Evolutionary conservation across 2,797 vertebrate genomes (phyloP), one percentile per base, ranked within the genome.

Genomic region (Champsocephalus gunnari): DNA sequence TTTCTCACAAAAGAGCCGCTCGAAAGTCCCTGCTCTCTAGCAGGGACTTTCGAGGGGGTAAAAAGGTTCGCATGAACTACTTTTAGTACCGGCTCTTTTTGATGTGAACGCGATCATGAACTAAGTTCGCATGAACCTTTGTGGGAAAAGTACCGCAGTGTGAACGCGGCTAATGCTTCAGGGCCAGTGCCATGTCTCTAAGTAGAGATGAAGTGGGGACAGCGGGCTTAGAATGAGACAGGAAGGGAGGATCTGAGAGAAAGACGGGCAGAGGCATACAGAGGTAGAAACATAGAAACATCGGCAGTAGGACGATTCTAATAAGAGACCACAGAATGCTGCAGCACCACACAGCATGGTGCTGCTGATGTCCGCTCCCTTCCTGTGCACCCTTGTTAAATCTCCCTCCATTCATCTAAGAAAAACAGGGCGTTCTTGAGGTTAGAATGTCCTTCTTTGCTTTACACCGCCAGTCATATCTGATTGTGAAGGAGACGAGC

Each of bases 141-240:
- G 19, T 19, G 19, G 19, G 19, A 19, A 19, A 19, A 19, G 19
- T 19, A 19, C 19, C 19, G 19, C 19, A 19, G 19, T 19, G 19
- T 19, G 19, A 19, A 19, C 19, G 19, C 19, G 19, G 19, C 19
- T 19, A 19, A 16, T 38, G 57, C 54, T 56, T 67, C 67, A 61
- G 69, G 71, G 74, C 72, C 61, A 51, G 60, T 53, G 57, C n/a
- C 62, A 1, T 48, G 60, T 50, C 48, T 61, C 44, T 21, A 45
- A 69, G 57, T 56, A 59, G 66, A 68, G 76, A 77, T 61, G 56
- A 69, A 51, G 54, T 41, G 14, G 55, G 62, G 57, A 47, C 41
- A 45, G 59, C 1, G 0, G 16, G 13, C 38, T 56, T 12, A 70
- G 48, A 63, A 45, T 10, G 66, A 75, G 48, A 66, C 19, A 54